Conservation (phyloP, 2,888 invertebrate genomes). For the Neocrepidodera transversa region DNA sequence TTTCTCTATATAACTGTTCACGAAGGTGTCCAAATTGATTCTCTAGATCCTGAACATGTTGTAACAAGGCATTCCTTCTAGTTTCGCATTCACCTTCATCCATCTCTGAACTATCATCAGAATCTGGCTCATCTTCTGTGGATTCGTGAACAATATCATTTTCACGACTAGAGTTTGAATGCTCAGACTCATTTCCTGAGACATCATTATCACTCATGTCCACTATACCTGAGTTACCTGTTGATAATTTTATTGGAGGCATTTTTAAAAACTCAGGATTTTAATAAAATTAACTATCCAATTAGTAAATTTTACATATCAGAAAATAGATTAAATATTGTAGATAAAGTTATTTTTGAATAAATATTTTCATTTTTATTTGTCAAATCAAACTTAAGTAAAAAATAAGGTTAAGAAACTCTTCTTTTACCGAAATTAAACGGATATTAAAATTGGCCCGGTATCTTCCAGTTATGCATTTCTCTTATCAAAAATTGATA, state of each 20-base stretch:
- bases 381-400: background rate
- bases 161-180: slow-evolving; percentile 72
- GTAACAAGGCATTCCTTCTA: slow-evolving; percentile 81
- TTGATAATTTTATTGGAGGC: slow-evolving; percentile 30
- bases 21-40: slow-evolving; percentile 85
- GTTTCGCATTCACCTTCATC: slow-evolving; percentile 90
- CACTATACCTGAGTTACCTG: slow-evolving; percentile 9
- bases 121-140: slow-evolving; percentile 82
- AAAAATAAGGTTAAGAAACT: background rate
- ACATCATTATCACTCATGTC: slow-evolving; percentile 71
- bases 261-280: slow-evolving; percentile 6
- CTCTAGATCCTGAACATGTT: slow-evolving; percentile 87
- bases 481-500: too few relatives aligned
- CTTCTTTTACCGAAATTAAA: too few relatives aligned
- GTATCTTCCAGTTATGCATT: too few relatives aligned
- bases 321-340: background rate
- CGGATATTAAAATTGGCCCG: too few relatives aligned
- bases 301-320: background rate
- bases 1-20: slow-evolving; percentile 88
- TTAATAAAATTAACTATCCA: background rate
- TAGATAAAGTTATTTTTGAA: background rate
- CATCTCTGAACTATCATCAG: slow-evolving; percentile 88
- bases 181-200: slow-evolving; percentile 75
- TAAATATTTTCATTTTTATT: background rate
- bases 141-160: slow-evolving; percentile 72